phyloP scores from a whole-genome alignment of 2,113 vertebrate genomes.

The Oncorhynchus gorbuscha region DNA sequence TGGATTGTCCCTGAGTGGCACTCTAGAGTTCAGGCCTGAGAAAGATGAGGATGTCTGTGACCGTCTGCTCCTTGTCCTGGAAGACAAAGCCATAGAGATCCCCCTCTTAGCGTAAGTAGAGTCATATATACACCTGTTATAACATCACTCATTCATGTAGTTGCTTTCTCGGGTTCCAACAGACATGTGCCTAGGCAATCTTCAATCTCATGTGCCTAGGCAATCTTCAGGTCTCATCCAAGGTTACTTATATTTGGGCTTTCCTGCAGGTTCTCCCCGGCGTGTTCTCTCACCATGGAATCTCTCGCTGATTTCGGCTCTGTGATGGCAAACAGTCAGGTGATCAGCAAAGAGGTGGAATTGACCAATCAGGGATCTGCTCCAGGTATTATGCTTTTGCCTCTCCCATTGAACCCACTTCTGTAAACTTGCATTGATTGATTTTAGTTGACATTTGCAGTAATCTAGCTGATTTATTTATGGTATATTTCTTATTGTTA shows the following conservation, averaged over 20 bases:
- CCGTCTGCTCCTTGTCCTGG: constrained; percentile 64
- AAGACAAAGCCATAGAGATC: constrained; percentile 67
- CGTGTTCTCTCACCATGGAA: constrained; percentile 72
- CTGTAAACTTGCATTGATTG: neutral
- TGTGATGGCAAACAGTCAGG: constrained; percentile 70
- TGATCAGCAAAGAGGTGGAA: constrained; percentile 71
- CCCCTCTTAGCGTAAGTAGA: constrained; percentile 77
- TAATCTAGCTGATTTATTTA: neutral
- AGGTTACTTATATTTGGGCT: neutral
- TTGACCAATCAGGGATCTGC: constrained; percentile 78
- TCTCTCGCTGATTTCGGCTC: constrained; percentile 80
- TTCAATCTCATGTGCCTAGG: no score
- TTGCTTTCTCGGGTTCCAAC: neutral
- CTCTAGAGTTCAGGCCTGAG: constrained; percentile 78
- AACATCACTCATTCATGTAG: no score
- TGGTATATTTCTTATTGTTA: neutral
- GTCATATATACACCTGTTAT: no score
- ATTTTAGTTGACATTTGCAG: neutral
- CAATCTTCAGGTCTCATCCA: no score
- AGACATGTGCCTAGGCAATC: neutral
- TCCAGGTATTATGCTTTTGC: constrained; percentile 70
- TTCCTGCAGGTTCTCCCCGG: constrained; percentile 67
- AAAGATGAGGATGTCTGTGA: constrained; percentile 68
- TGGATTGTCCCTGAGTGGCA: constrained; percentile 74
- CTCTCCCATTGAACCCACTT: neutral